Evolutionary conservation across 2,113 vertebrate species (phyloP).

Genomic region (Bubo scandiacus): DNA sequence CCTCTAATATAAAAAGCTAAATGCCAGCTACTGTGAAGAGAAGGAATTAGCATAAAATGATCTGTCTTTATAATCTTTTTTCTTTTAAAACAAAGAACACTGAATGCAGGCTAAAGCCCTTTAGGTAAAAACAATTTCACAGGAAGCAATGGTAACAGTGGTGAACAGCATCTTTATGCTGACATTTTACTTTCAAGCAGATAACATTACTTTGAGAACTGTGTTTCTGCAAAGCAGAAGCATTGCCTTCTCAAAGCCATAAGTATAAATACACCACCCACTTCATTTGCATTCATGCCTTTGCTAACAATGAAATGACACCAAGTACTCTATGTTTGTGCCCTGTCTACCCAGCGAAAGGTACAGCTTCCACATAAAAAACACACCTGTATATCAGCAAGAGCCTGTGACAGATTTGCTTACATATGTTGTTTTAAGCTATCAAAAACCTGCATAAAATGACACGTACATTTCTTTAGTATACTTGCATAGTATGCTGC

Average conservation of each 20-base stretch:
- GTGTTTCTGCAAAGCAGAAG: neutral
- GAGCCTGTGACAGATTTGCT: neutral
- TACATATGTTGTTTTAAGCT: neutral
- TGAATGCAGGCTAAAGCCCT: neutral
- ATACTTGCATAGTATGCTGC: neutral
- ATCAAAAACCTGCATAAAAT: neutral
- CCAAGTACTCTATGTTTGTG: neutral
- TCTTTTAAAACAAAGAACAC: neutral
- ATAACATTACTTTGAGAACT: neutral
- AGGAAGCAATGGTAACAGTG: neutral
- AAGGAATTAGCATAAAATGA: neutral
- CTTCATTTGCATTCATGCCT: neutral
- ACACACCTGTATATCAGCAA: neutral
- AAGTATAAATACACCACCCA: neutral
- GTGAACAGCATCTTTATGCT: neutral
- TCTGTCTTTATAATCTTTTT: neutral
- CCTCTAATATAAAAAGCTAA: neutral
- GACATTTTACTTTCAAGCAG: neutral
- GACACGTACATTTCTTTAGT: neutral
- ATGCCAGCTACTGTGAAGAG: neutral
- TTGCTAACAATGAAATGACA: neutral
- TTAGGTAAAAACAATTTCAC: neutral
- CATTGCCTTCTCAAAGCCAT: neutral
- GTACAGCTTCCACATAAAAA: neutral
- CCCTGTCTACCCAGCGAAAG: neutral